Conservation (phyloP, 2,888 invertebrate genomes). For the Ditylenchus weischeri region DNA sequence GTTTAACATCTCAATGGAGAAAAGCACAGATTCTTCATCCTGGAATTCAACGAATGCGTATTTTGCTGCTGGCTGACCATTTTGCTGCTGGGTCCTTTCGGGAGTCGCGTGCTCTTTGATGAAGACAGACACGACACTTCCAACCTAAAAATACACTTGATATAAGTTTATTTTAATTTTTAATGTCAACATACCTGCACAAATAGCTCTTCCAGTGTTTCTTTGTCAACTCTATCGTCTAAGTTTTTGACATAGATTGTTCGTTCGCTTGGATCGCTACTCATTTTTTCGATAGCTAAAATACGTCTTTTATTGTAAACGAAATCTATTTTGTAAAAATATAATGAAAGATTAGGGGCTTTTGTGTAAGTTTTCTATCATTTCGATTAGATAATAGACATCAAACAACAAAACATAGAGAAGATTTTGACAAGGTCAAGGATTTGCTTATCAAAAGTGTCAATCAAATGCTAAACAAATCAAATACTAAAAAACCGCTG, state of each 20-base stretch:
- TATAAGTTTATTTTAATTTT: neutral
- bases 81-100: conserved; percentile 1
- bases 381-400: too few relatives aligned
- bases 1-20: conserved; percentile 45
- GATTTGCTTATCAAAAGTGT: too few relatives aligned
- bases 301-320: too few relatives aligned
- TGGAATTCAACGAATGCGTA: conserved; percentile 47
- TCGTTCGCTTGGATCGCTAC: conserved; percentile 25
- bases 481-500: too few relatives aligned
- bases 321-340: too few relatives aligned
- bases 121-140: conserved; percentile 1
- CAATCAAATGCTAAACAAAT: too few relatives aligned
- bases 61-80: conserved; percentile 7
- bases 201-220: conserved; percentile 46
- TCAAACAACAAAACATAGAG: too few relatives aligned
- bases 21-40: conserved; percentile 43
- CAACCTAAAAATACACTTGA: neutral
- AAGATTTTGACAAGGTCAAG: too few relatives aligned
- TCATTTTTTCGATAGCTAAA: too few relatives aligned
- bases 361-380: too few relatives aligned
- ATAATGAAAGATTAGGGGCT: too few relatives aligned
- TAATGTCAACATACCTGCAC: conserved; percentile 31
- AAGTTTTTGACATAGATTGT: conserved; percentile 40
- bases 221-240: conserved; percentile 31
- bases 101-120: conserved; percentile 6